Percentiles rank a stretch among this genome's conserved stretches.
phyloP scores from a whole-genome alignment of 2,113 vertebrate species.

The Numenius arquata region DNA sequence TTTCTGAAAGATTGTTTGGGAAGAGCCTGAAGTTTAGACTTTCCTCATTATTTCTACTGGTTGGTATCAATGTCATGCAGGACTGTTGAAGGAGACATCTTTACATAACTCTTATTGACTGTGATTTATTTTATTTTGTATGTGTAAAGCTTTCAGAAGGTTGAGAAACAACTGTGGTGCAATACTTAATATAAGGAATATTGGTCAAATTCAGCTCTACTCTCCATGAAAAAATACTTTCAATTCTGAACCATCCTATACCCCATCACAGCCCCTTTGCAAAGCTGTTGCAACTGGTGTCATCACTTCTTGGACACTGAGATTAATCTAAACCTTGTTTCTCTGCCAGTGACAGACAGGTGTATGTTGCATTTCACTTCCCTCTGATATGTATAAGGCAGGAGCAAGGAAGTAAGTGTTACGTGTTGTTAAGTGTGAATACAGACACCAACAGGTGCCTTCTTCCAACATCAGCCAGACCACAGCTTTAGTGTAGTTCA shows the following conservation, averaged over 20 bases:
- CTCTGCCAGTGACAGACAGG: background rate
- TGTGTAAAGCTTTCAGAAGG: background rate
- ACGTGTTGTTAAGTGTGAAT: background rate
- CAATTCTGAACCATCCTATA: background rate
- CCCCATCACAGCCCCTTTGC: background rate
- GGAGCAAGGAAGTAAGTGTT: background rate
- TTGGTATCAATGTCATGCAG: background rate
- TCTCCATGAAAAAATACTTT: background rate
- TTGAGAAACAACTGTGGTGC: background rate
- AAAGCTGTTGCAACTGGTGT: background rate
- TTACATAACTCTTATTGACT: background rate
- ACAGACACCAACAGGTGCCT: background rate
- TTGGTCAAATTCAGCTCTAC: background rate
- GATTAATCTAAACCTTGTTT: background rate
- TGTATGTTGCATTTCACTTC: background rate
- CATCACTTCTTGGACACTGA: accelerated
- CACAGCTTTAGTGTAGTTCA: background rate
- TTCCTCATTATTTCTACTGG: background rate
- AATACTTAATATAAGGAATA: background rate
- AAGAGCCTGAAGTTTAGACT: background rate
- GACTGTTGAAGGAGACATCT: background rate
- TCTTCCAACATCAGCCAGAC: accelerated
- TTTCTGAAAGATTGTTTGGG: background rate
- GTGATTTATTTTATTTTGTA: background rate
- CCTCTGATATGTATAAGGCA: background rate